Base-by-base conservation (phyloP, 2,888 invertebrate genomes). In the Euphydryas editha region DNA sequence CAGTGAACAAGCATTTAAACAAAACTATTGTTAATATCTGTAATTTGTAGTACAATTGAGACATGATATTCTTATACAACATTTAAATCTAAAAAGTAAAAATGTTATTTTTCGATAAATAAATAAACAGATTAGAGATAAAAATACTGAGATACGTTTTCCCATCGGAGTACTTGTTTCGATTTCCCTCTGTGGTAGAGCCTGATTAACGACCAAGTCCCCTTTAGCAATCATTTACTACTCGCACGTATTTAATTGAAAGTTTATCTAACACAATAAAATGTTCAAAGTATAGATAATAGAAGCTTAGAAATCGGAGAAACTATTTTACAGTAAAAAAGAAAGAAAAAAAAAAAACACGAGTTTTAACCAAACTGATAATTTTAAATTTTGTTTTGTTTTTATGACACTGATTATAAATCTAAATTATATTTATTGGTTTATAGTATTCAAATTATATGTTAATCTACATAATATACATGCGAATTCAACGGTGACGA, bases 181-280 rank as follows among this genome's bases (percentile, higher is more conserved):
- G 47, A 57, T 49, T 62, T 13, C 18, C 47, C 39, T 47, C 24
- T 20, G 57, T 36, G 24, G 57, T 57, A 47, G 21, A 57, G 56
- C 62, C 39, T 47, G 62, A 62, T 62, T 62, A 62, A 62, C 62
- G 36, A 47, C 36, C 57, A 21, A 21, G 36, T 39, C 17, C 15
- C 62, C 56, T 62, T 62, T 57, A 49, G 39, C 56, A 18, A 56
- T 37, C 46, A 37, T 56, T 21, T 51, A 51, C 21, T 24, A 51
- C 49, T 24, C 11, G 47, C 47, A 21, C 20, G 20, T 47, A 47
- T 47, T 47, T 13, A 47, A 47, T 20, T 20, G 20, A 47, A 47
- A 47, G 4, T 20, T 20, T 18, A 47, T 20, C 47, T 47, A 20
- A 5, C 13, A 47, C 20, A 39, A 13, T 11, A 39, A 39, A 39